Evolutionary conservation across 2,888 invertebrate species (phyloP), one percentile per base, ranked within the genome.

Genomic region (Apocheima hispidaria): DNA sequence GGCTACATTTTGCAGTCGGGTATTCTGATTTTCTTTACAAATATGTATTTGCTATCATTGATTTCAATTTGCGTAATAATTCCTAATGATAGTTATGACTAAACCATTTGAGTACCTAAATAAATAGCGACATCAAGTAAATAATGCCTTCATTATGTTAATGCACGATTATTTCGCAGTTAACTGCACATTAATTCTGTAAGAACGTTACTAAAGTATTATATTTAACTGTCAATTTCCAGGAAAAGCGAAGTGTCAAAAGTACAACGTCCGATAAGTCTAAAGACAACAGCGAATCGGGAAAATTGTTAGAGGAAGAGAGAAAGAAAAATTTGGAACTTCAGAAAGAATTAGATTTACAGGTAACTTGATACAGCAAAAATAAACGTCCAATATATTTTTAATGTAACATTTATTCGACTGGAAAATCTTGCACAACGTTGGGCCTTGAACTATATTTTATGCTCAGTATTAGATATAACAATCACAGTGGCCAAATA

Each of bases 281-380:
- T 61, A 93, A 87, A 73, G 92, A 92, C 63, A 88, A 92, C 59
- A 90, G 94, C 36, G 95, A 96, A 75, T 86, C 94, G 12, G 94
- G 94, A 62, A 96, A 96, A 77, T 93, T 95, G 65, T 83, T 97
- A 65, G 96, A 96, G 64, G 95, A 96, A 69, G 97, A 98, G 80
- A 94, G 94, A 75, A 96, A 95, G 83, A 94, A 95, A 71, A 94
- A 95, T 75, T 88, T 94, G 43, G 97, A 97, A 81, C 87, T 97
- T 51, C 98, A 98, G 81, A 97, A 96, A 81, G 99, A 99, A 85
- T 88, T 99, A 53, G 96, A 98, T 83, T 92, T 97, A 74, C 97
- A 98, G 94, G 96, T 96, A 20, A 44, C 28, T 46, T 12, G 28
- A n/a, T n/a, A n/a, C n/a, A n/a, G n/a, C n/a, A n/a, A n/a, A n/a